Evolutionary conservation across 2,888 invertebrate species (phyloP).

Genomic region (Saturnia pavonia): DNA sequence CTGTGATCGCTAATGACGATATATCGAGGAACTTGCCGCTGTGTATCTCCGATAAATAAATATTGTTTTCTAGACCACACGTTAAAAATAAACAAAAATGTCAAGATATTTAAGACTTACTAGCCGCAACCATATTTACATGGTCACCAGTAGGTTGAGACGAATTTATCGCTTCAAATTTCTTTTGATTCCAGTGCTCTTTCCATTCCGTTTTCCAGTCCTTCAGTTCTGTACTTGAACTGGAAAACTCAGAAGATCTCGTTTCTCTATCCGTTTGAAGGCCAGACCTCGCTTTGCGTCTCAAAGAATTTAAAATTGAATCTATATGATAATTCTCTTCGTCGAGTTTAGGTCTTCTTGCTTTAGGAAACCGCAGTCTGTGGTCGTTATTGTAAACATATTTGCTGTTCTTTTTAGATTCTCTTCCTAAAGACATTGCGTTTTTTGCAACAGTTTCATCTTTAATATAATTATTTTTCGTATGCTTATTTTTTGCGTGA

Average conservation of each 20-base stretch:
- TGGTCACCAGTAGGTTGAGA: constrained; percentile 46
- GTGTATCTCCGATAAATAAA: too few relatives aligned
- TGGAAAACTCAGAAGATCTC: constrained; percentile 15
- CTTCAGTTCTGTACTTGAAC: constrained; percentile 38
- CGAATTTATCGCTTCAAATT: constrained; percentile 52
- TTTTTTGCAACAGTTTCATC: constrained; percentile 9
- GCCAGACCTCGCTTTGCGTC: neutral
- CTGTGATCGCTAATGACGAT: too few relatives aligned
- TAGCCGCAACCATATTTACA: constrained; percentile 68
- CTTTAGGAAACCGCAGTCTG: constrained; percentile 3
- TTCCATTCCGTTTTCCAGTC: constrained; percentile 48
- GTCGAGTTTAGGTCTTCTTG: constrained; percentile 5
- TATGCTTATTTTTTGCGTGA: neutral
- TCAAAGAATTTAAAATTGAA: constrained; percentile 46
- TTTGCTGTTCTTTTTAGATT: constrained; percentile 13
- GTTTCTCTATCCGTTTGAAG: constrained; percentile 21
- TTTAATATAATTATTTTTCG: constrained; percentile 21
- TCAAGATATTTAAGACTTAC: constrained; percentile 40
- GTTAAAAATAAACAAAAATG: neutral
- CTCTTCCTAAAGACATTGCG: neutral
- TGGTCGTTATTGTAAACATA: neutral
- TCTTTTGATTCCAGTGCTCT: constrained; percentile 49
- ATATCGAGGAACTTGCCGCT: too few relatives aligned
- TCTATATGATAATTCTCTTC: constrained; percentile 43
- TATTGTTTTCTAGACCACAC: neutral